A percentile compares a stretch with the other conserved stretches of the same genome.
phyloP scores from a whole-genome alignment of 2,113 vertebrate genomes.

The Melanerpes formicivorus region DNA sequence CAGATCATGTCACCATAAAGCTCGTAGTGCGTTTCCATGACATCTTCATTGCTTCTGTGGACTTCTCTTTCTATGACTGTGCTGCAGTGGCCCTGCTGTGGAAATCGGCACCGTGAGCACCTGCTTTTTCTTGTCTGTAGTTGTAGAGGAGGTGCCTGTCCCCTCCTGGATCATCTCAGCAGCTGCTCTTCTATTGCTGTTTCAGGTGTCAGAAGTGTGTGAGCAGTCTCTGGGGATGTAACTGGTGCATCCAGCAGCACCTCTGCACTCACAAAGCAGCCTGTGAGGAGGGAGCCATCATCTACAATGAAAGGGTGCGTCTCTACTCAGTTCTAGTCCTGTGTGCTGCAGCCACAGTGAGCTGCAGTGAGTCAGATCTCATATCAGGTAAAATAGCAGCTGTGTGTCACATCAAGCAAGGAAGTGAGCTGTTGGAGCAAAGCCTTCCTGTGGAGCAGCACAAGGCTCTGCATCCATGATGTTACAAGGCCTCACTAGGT shows the following conservation, averaged over 20 bases:
- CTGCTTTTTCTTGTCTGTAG: slow-evolving; percentile 36
- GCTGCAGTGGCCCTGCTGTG: slow-evolving; percentile 85
- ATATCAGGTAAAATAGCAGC: neutral
- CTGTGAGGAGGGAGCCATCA: slow-evolving; percentile 88
- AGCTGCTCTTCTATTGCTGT: neutral
- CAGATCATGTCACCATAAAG: slow-evolving; percentile 88
- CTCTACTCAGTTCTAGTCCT: neutral
- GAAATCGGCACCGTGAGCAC: slow-evolving; percentile 90
- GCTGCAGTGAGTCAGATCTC: neutral
- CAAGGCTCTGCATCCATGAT: neutral
- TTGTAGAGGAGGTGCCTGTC: neutral
- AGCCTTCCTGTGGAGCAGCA: neutral
- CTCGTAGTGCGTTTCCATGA: slow-evolving; percentile 87
- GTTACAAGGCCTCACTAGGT: neutral
- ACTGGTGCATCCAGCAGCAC: slow-evolving; percentile 95
- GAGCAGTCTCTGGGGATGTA: slow-evolving; percentile 92
- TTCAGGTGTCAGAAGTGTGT: slow-evolving; percentile 92
- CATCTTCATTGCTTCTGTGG: slow-evolving; percentile 80
- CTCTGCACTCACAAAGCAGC: slow-evolving; percentile 89
- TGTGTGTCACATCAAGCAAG: neutral
- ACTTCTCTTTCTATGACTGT: slow-evolving; percentile 94
- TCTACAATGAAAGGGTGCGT: slow-evolving; percentile 90
- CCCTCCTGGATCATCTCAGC: neutral
- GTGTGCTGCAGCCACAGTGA: neutral
- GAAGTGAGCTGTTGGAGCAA: neutral